Conservation (phyloP, 1,140 invertebrate species). For the Papilio polyxenes region DNA sequence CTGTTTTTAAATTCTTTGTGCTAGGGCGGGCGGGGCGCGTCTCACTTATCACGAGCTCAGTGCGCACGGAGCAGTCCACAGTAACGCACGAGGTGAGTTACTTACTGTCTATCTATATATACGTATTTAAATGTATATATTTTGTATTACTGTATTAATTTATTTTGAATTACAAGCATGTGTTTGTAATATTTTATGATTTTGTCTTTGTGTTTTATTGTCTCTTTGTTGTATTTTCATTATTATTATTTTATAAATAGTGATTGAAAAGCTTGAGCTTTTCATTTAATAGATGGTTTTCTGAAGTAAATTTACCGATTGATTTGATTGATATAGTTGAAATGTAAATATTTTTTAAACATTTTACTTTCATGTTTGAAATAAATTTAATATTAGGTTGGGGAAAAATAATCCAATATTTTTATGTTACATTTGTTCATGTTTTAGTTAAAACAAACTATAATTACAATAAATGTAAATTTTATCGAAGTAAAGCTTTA, state of each 20-base stretch:
- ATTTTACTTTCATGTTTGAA: not conserved
- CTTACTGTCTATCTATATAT: not conserved
- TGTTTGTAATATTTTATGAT: too few relatives aligned
- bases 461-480: too few relatives aligned
- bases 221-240: too few relatives aligned
- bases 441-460: too few relatives aligned
- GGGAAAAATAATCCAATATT: too few relatives aligned
- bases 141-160: not conserved
- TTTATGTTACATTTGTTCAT: too few relatives aligned
- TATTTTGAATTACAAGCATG: not conserved
- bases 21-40: conserved; percentile 47
- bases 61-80: conserved; percentile 57
- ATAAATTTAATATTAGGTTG: not conserved
- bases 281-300: not conserved
- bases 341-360: not conserved
- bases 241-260: too few relatives aligned
- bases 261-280: not conserved
- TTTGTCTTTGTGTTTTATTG: too few relatives aligned
- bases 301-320: not conserved
- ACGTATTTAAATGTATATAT: not conserved
- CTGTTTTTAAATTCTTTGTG: conserved; percentile 26
- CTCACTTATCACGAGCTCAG: conserved; percentile 54
- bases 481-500: too few relatives aligned
- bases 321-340: not conserved
- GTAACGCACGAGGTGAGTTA: conserved; percentile 58